A percentile compares a stretch with the other conserved stretches of the same genome.
phyloP scores from a whole-genome alignment of 1,140 invertebrate species.

The Aphelenchoides besseyi region DNA sequence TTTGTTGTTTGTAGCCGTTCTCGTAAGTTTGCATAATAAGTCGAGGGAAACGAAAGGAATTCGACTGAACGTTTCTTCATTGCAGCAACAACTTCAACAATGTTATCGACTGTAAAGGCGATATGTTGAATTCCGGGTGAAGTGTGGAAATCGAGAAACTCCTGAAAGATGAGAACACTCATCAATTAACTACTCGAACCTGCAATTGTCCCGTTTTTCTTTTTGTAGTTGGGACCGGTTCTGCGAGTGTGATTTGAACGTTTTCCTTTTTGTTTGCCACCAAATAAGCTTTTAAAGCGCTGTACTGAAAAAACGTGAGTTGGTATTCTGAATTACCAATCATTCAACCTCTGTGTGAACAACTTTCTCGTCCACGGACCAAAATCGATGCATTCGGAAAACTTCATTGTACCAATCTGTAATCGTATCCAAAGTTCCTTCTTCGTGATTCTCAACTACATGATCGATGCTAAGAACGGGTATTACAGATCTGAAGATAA shows the following conservation, averaged over 20 bases:
- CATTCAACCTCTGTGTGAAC: conserved; percentile 73
- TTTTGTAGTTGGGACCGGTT: conserved; percentile 29
- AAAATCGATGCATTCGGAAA: conserved; percentile 91
- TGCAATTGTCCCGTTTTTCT: conserved; percentile 27
- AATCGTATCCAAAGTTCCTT: conserved; percentile 78
- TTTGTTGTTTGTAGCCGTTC: conserved; percentile 75
- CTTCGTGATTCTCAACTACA: conserved; percentile 91
- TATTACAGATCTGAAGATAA: conserved; percentile 68
- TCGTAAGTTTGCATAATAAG: conserved; percentile 82
- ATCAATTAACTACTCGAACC: conserved; percentile 64
- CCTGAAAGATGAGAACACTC: conserved; percentile 9
- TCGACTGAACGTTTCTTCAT: conserved; percentile 78
- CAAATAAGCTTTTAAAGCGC: conserved; percentile 87
- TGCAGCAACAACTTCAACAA: conserved; percentile 77
- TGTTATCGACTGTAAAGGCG: conserved; percentile 85
- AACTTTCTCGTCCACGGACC: conserved; percentile 94
- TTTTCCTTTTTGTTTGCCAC: conserved; percentile 67
- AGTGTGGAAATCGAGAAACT: conserved; percentile 96
- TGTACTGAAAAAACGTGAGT: conserved; percentile 70
- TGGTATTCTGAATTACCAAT: background rate
- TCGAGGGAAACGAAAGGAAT: conserved; percentile 82
- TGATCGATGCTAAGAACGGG: conserved; percentile 75
- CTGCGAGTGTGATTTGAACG: conserved; percentile 36
- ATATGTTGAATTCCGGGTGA: conserved; percentile 96
- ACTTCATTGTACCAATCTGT: conserved; percentile 89